Evolutionary conservation across 2,797 vertebrate species (phyloP), one percentile per base, ranked within the genome.

Genomic region (Columba guinea): DNA sequence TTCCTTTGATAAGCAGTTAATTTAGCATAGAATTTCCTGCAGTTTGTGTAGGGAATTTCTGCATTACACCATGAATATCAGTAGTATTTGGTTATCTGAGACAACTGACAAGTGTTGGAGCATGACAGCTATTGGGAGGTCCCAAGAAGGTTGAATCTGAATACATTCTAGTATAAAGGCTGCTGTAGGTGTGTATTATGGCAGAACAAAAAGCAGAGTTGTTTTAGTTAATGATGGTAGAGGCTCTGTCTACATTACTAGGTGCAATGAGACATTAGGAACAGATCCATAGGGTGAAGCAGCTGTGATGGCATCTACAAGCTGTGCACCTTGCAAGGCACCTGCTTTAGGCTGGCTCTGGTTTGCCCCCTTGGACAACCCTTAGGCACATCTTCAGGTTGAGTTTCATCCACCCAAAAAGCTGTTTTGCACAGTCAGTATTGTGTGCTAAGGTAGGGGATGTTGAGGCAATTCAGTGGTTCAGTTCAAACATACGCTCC

Each of bases 1-100:
- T 94, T 95, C 74, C 53, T 94, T 90, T 94, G 88, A 90, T 93
- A 94, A 95, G 85, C 75, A 64, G 84, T 89, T 96, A 91, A 94
- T 96, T 94, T 93, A 84, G 67, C 87, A 93, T 77, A 84, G 85
- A 86, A 90, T 81, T 91, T 84, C 87, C 88, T 88, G 59, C 86
- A 65, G 80, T 90, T 90, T 82, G 32, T 74, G 34, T 84, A 55
- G 80, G 87, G 81, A 88, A 86, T 90, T 88, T 95, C 75, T 90
- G 46, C 52, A 48, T 73, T 91, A 51, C 2, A 4, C 87, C 86
- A 48, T 4, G 22, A 95, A 84, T 67, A 77, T 90, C 87, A 87
- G 77, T 71, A 74, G 30, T 90, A 70, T 68, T 86, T 88, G 41
- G 74, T 88, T 93, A 70, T 91, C 60, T 85, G 77, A 95, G 86